Percentiles rank a stretch among this genome's conserved stretches.
phyloP scores from a whole-genome alignment of 2,113 vertebrate genomes.

The Gracilinanus agilis region DNA sequence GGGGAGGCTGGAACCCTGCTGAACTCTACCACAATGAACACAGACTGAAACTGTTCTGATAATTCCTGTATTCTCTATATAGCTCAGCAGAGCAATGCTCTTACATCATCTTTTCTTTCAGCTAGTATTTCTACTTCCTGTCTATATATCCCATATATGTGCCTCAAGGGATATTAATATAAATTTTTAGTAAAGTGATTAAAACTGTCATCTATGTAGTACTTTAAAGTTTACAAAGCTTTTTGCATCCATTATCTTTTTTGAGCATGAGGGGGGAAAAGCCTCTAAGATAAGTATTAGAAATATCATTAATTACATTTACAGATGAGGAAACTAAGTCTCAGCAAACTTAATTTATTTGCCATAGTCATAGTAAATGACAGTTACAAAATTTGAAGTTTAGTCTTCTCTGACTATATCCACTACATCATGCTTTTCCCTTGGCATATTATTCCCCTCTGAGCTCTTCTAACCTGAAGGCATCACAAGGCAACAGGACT shows the following conservation, averaged over 20 bases:
- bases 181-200: background rate
- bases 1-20: background rate
- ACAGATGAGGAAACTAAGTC: background rate
- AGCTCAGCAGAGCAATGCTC: background rate
- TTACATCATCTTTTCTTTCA: background rate
- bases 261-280: background rate
- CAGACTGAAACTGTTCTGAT: conserved; percentile 12
- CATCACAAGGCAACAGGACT: background rate
- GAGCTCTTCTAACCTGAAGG: background rate
- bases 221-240: background rate
- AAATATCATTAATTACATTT: background rate
- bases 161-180: background rate
- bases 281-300: background rate
- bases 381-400: background rate
- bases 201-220: background rate
- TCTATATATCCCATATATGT: background rate
- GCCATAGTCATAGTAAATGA: background rate
- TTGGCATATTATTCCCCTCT: background rate
- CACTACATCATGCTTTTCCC: background rate
- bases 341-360: background rate
- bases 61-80: background rate
- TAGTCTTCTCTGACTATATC: background rate
- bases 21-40: background rate
- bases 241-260: background rate
- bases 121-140: background rate